Base-by-base conservation (phyloP, 2,888 invertebrate genomes). In the Psylliodes chrysocephalus region DNA sequence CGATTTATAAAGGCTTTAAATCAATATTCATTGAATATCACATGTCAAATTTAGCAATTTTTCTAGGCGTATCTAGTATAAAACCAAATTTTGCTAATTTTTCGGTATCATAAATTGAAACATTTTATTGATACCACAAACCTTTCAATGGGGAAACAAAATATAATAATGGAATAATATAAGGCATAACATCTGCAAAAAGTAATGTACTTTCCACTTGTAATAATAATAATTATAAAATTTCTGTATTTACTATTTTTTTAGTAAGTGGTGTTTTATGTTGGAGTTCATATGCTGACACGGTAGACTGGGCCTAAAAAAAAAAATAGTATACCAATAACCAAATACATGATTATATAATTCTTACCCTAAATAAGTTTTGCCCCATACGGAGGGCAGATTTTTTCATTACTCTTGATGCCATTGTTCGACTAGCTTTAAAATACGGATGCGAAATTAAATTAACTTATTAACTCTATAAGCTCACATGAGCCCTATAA, bases 251-350 rank as follows among this genome's bases (percentile, higher is more conserved):
- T 80, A 86, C 86, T 60, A 84, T 82, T 78, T 84, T 86, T 73
- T 82, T 85, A 60, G 84, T 84, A 38, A 86, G 75, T 1, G 86
- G 83, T 38, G 84, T 84, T 76, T 87, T 87, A 63, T 86, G 86
- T 73, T 87, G 87, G 47, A 81, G 76, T 77, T 91, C 91, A 78
- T 88, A 91, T 73, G 89, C 89, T 7, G 90, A 90, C 70, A 89
- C 77, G 3, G 86, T 84, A 15, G 86, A 76, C 51, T 79, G 79
- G 38, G 85, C 82, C 80, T 79, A 68, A 69, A 77, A 78, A 66
- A n/a, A 64, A 25, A 63, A 53, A 35, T 38, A 67, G 60, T 12
- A 61, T 55, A 63, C 62, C 64, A 65, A 25, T 19, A 42, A 54
- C 38, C 25, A 44, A 53, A 44, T 59, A 44, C 75, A 75, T 75